Evolutionary conservation across 1,140 invertebrate genomes (phyloP).

Genomic region (Caligus rogercresseyi): DNA sequence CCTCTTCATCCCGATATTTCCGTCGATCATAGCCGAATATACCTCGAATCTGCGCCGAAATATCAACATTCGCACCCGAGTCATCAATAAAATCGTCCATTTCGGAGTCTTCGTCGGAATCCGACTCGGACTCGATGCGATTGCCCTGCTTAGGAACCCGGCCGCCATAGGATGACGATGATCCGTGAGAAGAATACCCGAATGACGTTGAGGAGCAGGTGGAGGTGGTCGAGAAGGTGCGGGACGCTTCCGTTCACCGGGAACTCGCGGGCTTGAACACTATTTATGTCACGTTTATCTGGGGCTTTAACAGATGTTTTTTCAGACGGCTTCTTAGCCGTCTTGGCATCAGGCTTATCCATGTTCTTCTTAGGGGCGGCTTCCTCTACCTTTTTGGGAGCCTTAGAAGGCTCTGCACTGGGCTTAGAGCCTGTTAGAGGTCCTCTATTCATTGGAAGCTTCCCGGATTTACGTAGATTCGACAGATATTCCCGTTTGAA

Average conservation of each 20-base stretch:
- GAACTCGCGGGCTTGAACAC: background rate
- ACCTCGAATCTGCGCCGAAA: constrained; percentile 22
- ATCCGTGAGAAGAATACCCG: background rate
- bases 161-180: background rate
- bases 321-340: too few relatives aligned
- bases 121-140: constrained; percentile 22
- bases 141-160: background rate
- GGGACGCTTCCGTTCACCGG: background rate
- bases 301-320: background rate
- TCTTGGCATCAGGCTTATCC: too few relatives aligned
- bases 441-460: constrained; percentile 5
- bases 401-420: background rate
- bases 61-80: constrained; percentile 22
- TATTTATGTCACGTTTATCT: constrained; percentile 2
- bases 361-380: too few relatives aligned
- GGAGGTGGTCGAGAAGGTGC: background rate
- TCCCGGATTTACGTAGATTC: constrained; percentile 7
- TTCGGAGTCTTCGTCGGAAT: constrained; percentile 24
- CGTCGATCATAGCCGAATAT: constrained; percentile 24
- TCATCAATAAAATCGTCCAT: constrained; percentile 26
- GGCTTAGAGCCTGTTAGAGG: too few relatives aligned
- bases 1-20: constrained; percentile 23
- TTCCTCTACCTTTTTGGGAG: too few relatives aligned
- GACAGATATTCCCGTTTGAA: constrained; percentile 3
- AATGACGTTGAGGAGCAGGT: background rate